Evolutionary conservation across 2,797 vertebrate genomes (phyloP), one percentile per base, ranked within the genome.

Genomic region (Melanotaenia maccullochi): DNA sequence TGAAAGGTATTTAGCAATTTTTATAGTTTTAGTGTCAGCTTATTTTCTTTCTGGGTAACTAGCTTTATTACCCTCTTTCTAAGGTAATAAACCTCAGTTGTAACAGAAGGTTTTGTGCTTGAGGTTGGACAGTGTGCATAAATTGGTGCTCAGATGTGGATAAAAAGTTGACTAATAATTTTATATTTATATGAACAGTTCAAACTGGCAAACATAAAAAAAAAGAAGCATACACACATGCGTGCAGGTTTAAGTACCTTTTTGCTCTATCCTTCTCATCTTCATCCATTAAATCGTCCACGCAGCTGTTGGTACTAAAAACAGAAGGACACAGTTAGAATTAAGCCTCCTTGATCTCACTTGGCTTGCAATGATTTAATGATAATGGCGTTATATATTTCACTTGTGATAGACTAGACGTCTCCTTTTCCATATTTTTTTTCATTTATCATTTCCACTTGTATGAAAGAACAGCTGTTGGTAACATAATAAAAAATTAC

Each of bases 231-330:
- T 30, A 5, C 5, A 30, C 30, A 79, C 2, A 80, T 5, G 65
- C 8, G 71, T 20, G 36, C 2, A 61, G 11, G 22, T 6, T 22
- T 42, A 7, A 32, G 20, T 90, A 99, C 97, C 96, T 97, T 94
- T 95, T 97, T 84, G 93, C 93, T 82, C 92, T 94, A 90, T 96
- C 95, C 84, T 94, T 95, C 70, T 96, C 92, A 94, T 96, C 93
- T 89, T 96, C 94, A 44, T 97, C 96, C 95, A 97, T 94, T 86
- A 97, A 94, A 90, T 97, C 95, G 20, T 95, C 94, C 89, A 96
- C 92, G 68, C 94, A 96, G 87, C 91, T 93, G 91, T 88, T 94
- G 91, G 94, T 93, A 93, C 97, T 98, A 92, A 61, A 82, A 87
- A 93, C 85, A 83, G 13, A 87, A 7, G 5, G 12, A 68, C 16